Evolutionary conservation across 2,113 vertebrate genomes (phyloP).

Genomic region (Lasiurus borealis): DNA sequence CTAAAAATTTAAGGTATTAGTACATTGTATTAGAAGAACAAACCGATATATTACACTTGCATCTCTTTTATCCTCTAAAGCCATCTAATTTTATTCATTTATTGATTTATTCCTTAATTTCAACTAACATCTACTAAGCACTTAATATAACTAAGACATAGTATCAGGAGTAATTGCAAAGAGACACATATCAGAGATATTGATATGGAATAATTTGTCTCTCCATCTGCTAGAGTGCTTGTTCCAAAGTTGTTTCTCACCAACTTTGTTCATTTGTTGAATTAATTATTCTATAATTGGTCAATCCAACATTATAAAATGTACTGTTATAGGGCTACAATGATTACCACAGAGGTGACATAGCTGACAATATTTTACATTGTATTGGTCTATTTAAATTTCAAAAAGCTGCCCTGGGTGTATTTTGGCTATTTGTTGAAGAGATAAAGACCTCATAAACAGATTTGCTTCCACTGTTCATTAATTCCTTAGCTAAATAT

Average conservation of each 20-base stretch:
- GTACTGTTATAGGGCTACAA: neutral
- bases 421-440: conserved; percentile 70
- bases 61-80: neutral
- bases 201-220: neutral
- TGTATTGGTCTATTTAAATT: conserved; percentile 40
- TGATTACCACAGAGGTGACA: conserved; percentile 46
- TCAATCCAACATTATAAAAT: conserved; percentile 26
- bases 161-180: conserved; percentile 21
- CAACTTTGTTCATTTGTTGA: conserved; percentile 60
- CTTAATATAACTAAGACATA: neutral
- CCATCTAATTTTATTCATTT: neutral
- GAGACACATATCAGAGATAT: neutral
- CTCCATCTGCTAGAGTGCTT: conserved; percentile 1
- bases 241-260: conserved; percentile 17
- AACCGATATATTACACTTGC: neutral
- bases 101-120: conserved; percentile 44
- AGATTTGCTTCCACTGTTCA: conserved; percentile 78
- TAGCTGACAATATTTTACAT: conserved; percentile 47
- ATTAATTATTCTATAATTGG: conserved; percentile 72
- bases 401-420: conserved; percentile 57
- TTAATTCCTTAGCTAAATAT: conserved; percentile 80
- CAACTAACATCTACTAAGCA: neutral
- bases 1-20: neutral
- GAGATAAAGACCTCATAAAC: conserved; percentile 65
- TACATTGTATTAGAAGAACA: neutral